phyloP scores from a whole-genome alignment of 2,797 vertebrate genomes.

The Pyrrhura leucotis region DNA sequence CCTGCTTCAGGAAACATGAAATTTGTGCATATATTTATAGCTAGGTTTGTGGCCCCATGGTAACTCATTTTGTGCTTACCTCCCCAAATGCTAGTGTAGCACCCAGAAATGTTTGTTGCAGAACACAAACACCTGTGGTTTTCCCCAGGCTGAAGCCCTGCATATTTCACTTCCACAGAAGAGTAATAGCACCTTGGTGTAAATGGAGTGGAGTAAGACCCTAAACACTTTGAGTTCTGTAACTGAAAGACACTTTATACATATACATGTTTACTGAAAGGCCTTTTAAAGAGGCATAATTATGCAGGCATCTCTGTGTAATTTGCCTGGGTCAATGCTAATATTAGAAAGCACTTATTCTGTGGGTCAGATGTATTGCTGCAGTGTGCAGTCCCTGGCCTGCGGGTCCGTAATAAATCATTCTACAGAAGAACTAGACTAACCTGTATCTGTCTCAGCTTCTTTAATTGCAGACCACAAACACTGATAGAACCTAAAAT shows the following conservation, averaged over 20 bases:
- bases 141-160: not conserved
- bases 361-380: not conserved
- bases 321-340: slow-evolving; percentile 1
- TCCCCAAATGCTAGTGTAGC: not conserved
- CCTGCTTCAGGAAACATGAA: not conserved
- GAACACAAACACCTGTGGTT: not conserved
- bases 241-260: slow-evolving; percentile 11
- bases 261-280: not conserved
- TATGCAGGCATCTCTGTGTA: not conserved
- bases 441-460: slow-evolving; percentile 18
- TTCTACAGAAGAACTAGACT: not conserved
- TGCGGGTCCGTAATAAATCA: not conserved
- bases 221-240: not conserved
- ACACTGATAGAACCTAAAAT: slow-evolving; percentile 14
- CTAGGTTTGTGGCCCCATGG: not conserved
- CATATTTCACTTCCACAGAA: not conserved
- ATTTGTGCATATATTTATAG: slow-evolving; percentile 9
- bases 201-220: not conserved
- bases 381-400: not conserved
- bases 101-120: slow-evolving; percentile 10
- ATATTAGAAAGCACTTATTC: slow-evolving; percentile 34
- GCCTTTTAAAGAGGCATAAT: slow-evolving; percentile 4
- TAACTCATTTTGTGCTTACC: not conserved
- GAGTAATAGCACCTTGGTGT: not conserved
- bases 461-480: slow-evolving; percentile 20